Base-by-base conservation (phyloP, 2,888 invertebrate species). In the Coenonympha glycerion region DNA sequence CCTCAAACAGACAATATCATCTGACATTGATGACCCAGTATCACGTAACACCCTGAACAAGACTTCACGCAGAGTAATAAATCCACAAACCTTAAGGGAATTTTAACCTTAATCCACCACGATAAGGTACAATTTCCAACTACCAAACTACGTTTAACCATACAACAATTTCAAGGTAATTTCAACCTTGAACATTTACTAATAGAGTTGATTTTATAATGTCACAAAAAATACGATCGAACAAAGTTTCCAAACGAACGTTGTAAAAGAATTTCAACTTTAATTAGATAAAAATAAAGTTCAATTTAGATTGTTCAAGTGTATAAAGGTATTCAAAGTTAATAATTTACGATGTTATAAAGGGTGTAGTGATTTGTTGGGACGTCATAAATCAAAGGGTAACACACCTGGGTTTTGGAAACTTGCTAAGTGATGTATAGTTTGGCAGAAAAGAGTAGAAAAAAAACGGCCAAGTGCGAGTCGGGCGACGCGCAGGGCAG, bases 361-460 rank as follows among this genome's bases (percentile, higher is more conserved):
- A 49, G 55, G 53, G 22, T 45, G 53, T 55, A 51, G 58, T 60
- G 61, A 60, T 60, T 58, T 61, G 61, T 62, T 56, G 49, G 30
- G 48, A 47, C 46, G 56, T 47, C 51, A 53, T 61, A 62, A 59
- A 62, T 62, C 62, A 62, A 56, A 54, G 52, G 48, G 44, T 44
- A 33, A 51, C 49, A 53, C 58, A 62, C 62, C 62, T 59, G 62
- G 55, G 54, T 57, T 53, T 56, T 52, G 51, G 53, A 57, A 57
- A 52, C 57, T 55, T 49, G n/a, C n/a, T n/a, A n/a, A n/a, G n/a
- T n/a, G n/a, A n/a, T n/a, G n/a, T n/a, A n/a, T n/a, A n/a, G n/a
- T n/a, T n/a, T n/a, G n/a, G n/a, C n/a, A n/a, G n/a, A n/a, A n/a
- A n/a, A n/a, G n/a, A n/a, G n/a, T n/a, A n/a, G n/a, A n/a, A n/a